Conservation (phyloP, 2,888 invertebrate species). For the Arctia plantaginis region DNA sequence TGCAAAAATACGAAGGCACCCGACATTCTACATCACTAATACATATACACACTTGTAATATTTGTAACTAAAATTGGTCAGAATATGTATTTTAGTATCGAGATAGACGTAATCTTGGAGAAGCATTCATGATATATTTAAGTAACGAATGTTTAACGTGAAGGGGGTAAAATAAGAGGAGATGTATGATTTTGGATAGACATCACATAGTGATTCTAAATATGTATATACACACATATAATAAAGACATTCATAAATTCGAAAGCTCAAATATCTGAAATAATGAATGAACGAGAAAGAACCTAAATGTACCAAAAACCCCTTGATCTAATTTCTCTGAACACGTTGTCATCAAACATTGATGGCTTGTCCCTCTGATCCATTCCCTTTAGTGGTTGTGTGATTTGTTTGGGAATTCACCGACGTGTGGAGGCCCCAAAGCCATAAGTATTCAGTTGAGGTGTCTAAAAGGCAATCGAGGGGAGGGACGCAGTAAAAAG, state of each 20-base stretch:
- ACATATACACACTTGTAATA: no score
- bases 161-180: no score
- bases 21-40: no score
- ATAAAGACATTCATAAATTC: slow-evolving; percentile 5
- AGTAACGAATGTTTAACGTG: no score
- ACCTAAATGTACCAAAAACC: neutral
- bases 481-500: neutral
- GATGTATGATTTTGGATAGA: no score
- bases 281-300: neutral
- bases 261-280: neutral
- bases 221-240: slow-evolving; percentile 1
- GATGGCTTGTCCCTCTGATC: neutral
- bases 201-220: no score
- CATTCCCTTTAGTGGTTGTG: neutral
- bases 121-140: no score
- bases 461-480: neutral
- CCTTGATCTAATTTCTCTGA: neutral
- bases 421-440: neutral
- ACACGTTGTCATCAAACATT: neutral
- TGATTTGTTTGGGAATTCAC: neutral
- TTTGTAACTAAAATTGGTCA: no score
- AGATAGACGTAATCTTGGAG: no score
- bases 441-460: neutral
- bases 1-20: no score
- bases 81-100: no score